These are phyloP conservation scores for Zaprionus lineosus DNA, from an alignment of 2,888 invertebrate species.

Conservation along the genomic window DNA sequence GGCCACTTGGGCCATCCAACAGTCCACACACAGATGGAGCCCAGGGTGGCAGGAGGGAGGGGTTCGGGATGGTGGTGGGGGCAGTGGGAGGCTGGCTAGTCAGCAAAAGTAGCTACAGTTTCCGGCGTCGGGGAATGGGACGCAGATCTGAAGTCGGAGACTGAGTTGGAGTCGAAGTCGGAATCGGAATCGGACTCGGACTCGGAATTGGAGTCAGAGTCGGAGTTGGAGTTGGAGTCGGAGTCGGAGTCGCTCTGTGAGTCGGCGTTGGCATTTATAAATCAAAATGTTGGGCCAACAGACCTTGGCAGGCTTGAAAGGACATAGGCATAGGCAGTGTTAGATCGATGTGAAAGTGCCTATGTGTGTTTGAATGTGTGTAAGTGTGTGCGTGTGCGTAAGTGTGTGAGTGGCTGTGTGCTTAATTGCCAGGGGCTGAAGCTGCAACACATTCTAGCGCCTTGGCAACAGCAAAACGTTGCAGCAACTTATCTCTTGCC, in stretches of 20 bases:
- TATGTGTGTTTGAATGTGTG: background rate
- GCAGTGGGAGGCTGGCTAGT: slow-evolving; percentile 40
- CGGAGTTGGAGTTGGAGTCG: slow-evolving; percentile 23
- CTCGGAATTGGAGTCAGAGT: slow-evolving; percentile 4
- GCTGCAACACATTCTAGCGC: slow-evolving; percentile 28
- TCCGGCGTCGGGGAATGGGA: slow-evolving; percentile 36
- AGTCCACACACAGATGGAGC: background rate
- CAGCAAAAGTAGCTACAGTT: slow-evolving; percentile 74
- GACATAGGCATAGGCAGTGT: slow-evolving; percentile 49
- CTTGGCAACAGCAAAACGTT: slow-evolving; percentile 49
- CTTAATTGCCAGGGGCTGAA: slow-evolving; percentile 62
- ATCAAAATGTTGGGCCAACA: slow-evolving; percentile 79
- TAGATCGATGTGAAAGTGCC: slow-evolving; percentile 28
- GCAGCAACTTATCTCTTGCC: slow-evolving; percentile 75
- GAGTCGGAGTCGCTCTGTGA: slow-evolving; percentile 21
- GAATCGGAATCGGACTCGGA: slow-evolving; percentile 11
- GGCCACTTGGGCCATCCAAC: slow-evolving; percentile 70
- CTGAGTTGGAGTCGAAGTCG: slow-evolving; percentile 3
- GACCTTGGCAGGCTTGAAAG: slow-evolving; percentile 61
- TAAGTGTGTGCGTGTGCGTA: slow-evolving; percentile 23
- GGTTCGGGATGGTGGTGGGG: background rate
- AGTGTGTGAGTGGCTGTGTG: slow-evolving; percentile 35
- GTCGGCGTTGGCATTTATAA: slow-evolving; percentile 74
- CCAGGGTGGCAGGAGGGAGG: background rate
- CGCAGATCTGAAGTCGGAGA: slow-evolving; percentile 8